These are phyloP conservation scores for Rhingia rostrata DNA, from an alignment of 2,888 invertebrate species.

Conservation along the genomic window DNA sequence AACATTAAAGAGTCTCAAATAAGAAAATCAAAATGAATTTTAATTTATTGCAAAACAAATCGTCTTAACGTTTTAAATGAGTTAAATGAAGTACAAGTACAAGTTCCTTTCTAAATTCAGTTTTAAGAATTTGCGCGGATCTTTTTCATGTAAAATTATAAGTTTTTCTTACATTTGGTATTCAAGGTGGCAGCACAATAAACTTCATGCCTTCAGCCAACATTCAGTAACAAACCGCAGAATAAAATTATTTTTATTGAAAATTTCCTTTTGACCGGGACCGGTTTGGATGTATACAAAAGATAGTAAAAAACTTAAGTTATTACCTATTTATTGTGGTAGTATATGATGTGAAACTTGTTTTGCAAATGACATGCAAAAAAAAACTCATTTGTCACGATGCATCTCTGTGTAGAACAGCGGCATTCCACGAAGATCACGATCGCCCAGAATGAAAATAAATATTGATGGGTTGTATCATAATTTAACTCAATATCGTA, in stretches of 20 bases:
- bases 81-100: no score
- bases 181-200: no score
- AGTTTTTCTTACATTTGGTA: no score
- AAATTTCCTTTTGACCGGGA: slow-evolving; percentile 4
- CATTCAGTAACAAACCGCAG: no score
- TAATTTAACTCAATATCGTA: slow-evolving; percentile 4
- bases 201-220: no score
- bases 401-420: slow-evolving; percentile 31
- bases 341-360: slow-evolving; percentile 30
- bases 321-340: slow-evolving; percentile 11
- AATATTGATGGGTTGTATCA: slow-evolving; percentile 26
- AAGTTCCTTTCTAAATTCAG: no score
- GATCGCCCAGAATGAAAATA: slow-evolving; percentile 12
- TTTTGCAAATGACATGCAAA: slow-evolving; percentile 51
- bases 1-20: no score
- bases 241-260: not conserved
- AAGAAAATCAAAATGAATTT: no score
- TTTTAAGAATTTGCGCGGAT: no score
- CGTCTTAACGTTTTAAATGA: no score
- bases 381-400: slow-evolving; percentile 54
- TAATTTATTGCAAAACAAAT: no score
- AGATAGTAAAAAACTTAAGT: slow-evolving; percentile 24
- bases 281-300: slow-evolving; percentile 11
- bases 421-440: slow-evolving; percentile 39
- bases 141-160: no score